These are phyloP conservation scores for Xenopus petersii DNA, from an alignment of 2,797 vertebrate genomes.

Conservation along the genomic window DNA sequence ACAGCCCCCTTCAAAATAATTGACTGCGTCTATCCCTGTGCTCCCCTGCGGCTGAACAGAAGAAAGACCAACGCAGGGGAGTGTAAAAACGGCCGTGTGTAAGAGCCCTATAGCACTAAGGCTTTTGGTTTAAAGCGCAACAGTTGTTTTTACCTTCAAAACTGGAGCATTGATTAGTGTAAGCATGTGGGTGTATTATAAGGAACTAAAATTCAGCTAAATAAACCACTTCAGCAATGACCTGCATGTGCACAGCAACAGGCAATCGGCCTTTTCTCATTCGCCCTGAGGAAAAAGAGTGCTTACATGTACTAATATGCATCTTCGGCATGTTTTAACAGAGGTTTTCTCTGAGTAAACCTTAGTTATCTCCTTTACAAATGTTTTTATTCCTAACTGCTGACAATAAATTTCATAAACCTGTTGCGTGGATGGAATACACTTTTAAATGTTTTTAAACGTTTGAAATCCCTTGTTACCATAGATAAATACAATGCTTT, in stretches of 20 bases:
- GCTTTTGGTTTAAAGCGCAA: constrained; percentile 24
- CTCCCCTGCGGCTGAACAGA: too few species aligned
- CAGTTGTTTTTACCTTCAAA: not conserved
- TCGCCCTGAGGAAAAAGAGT: constrained; percentile 40
- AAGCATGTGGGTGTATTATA: constrained; percentile 33
- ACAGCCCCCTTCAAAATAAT: too few species aligned
- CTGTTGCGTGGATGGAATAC: too few species aligned
- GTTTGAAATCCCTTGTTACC: too few species aligned
- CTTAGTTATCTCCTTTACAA: constrained; percentile 21
- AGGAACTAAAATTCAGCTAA: constrained; percentile 26
- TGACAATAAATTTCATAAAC: too few species aligned
- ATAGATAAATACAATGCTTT: too few species aligned
- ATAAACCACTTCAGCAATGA: constrained; percentile 30
- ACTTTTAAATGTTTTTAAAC: too few species aligned
- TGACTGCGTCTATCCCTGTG: too few species aligned
- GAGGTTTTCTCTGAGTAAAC: constrained; percentile 6
- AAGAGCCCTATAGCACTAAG: constrained; percentile 9
- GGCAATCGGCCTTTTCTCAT: not conserved
- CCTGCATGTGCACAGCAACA: constrained; percentile 38
- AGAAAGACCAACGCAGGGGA: too few species aligned
- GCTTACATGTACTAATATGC: constrained; percentile 31
- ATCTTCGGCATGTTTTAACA: constrained; percentile 43
- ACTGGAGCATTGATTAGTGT: constrained; percentile 31
- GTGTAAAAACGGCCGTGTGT: too few species aligned
- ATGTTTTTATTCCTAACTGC: constrained; percentile 9